Conservation (phyloP, 2,888 invertebrate genomes). For the Dryomyza anilis region DNA sequence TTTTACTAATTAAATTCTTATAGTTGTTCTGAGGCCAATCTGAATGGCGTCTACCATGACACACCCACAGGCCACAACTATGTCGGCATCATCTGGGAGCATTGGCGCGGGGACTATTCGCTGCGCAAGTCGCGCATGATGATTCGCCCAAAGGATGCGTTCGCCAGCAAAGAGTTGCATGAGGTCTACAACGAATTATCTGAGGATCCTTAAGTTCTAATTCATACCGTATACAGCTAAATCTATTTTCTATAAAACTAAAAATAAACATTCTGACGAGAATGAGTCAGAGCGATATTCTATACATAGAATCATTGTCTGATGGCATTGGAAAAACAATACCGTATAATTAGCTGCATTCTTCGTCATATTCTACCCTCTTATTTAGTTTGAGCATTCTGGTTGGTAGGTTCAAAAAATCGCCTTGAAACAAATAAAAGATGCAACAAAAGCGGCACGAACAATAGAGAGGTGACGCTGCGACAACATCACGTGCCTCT, state of each 20-base stretch:
- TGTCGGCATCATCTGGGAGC: constrained; percentile 66
- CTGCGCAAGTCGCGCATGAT: constrained; percentile 64
- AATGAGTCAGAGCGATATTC: no score
- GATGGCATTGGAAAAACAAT: no score
- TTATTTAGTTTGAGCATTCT: no score
- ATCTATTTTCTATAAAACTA: no score
- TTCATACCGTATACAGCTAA: no score
- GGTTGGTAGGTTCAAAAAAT: constrained; percentile 10
- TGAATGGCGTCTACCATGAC: constrained; percentile 64
- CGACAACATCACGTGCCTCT: background rate
- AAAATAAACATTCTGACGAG: no score
- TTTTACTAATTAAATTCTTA: background rate
- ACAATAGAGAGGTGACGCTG: background rate
- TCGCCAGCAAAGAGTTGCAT: background rate
- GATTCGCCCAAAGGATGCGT: constrained; percentile 45
- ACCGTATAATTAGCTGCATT: no score
- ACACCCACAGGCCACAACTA: constrained; percentile 62
- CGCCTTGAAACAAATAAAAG: constrained; percentile 16
- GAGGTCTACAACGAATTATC: background rate
- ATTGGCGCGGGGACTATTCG: constrained; percentile 66
- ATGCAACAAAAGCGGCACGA: constrained; percentile 9
- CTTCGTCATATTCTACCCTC: no score
- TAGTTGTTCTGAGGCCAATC: constrained; percentile 66
- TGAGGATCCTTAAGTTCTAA: constrained; percentile 39
- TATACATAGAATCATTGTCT: no score